phyloP scores from a whole-genome alignment of 2,888 invertebrate species.

The Ptychoptera contaminata region DNA sequence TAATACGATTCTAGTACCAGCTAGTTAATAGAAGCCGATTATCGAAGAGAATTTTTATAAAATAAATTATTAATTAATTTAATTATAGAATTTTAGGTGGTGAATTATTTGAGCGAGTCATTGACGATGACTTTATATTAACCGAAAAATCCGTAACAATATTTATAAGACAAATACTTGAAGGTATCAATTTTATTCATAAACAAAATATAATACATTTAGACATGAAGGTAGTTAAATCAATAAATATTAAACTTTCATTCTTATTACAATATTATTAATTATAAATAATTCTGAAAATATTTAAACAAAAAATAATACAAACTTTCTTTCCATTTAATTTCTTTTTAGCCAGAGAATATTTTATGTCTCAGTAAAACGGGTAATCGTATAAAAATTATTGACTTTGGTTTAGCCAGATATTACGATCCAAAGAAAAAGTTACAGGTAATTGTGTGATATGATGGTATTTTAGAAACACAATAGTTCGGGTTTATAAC shows the following conservation, averaged over 20 bases:
- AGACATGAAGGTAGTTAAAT: conserved; percentile 69
- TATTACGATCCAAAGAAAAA: conserved; percentile 76
- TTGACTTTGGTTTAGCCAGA: conserved; percentile 87
- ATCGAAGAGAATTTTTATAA: not conserved
- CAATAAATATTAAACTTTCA: not conserved
- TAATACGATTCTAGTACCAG: not conserved
- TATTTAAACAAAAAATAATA: not conserved
- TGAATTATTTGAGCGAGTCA: conserved; percentile 88
- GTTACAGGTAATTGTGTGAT: conserved; percentile 42
- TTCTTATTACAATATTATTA: conserved; percentile 1
- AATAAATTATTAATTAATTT: conserved; percentile 1
- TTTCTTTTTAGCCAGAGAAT: conserved; percentile 70
- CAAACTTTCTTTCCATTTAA: not conserved
- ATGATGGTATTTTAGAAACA: conserved; percentile 18
- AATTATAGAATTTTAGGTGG: conserved; percentile 78
- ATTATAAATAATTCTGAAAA: too few relatives aligned
- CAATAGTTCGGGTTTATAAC: not conserved
- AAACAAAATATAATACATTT: conserved; percentile 81
- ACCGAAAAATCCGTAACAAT: conserved; percentile 88
- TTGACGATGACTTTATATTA: conserved; percentile 86
- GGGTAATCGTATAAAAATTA: conserved; percentile 89
- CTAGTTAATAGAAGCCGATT: not conserved
- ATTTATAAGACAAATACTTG: conserved; percentile 90
- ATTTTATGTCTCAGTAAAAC: conserved; percentile 81
- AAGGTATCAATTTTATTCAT: conserved; percentile 89